These are phyloP conservation scores for Esox niger DNA, from an alignment of 2,113 vertebrate species.

Conservation along the genomic window DNA sequence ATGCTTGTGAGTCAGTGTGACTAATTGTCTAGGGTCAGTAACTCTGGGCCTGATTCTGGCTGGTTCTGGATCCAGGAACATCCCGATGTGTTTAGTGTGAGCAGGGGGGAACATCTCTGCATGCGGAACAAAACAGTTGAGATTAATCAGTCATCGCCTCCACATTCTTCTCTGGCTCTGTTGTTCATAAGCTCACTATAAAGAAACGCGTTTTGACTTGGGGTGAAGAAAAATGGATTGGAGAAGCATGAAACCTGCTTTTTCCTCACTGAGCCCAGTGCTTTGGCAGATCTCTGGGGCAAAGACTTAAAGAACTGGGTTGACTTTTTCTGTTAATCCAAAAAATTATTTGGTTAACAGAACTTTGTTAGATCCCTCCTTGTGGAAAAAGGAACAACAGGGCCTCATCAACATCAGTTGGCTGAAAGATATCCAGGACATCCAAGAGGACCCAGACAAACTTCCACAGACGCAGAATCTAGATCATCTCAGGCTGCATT, in stretches of 20 bases:
- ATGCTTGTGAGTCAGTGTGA: slow-evolving; percentile 79
- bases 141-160: slow-evolving; percentile 65
- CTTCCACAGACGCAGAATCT: too few species aligned
- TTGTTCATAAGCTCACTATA: slow-evolving; percentile 38
- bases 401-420: too few species aligned
- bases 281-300: not conserved
- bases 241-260: slow-evolving; percentile 25
- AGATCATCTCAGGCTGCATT: too few species aligned
- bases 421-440: too few species aligned
- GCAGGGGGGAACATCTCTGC: slow-evolving; percentile 16
- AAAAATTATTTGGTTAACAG: too few species aligned
- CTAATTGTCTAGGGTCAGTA: slow-evolving; percentile 79
- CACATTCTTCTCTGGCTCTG: slow-evolving; percentile 36
- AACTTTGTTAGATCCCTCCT: too few species aligned
- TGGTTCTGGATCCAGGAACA: slow-evolving; percentile 52
- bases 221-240: slow-evolving; percentile 30
- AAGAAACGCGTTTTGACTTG: not conserved
- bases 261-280: not conserved
- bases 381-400: too few species aligned
- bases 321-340: too few species aligned
- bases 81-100: not conserved
- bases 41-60: slow-evolving; percentile 62
- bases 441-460: too few species aligned
- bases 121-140: slow-evolving; percentile 52
- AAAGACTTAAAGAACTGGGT: not conserved